phyloP scores from a whole-genome alignment of 1,140 invertebrate species.

The Limonius californicus region DNA sequence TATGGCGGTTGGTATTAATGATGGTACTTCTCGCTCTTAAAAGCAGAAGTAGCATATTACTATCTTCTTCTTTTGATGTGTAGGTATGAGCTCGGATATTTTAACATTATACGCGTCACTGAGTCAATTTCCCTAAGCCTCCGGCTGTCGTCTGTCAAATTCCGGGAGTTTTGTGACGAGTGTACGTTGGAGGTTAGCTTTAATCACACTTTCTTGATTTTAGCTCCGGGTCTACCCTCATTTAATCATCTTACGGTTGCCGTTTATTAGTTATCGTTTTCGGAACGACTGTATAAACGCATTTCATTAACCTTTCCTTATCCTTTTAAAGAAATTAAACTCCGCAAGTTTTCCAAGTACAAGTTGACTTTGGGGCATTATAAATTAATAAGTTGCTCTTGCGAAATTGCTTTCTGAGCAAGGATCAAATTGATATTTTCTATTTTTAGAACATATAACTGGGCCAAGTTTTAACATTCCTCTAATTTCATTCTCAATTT shows the following conservation, averaged over 20 bases:
- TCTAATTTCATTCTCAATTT: no score
- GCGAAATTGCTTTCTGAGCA: no score
- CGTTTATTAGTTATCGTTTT: constrained; percentile 2
- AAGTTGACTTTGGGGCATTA: no score
- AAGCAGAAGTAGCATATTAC: background rate
- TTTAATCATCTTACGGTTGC: constrained; percentile 7
- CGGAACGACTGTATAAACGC: background rate
- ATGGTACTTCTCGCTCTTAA: constrained; percentile 5
- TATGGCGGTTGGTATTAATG: constrained; percentile 17
- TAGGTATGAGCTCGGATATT: constrained; percentile 18
- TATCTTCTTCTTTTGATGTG: constrained; percentile 15
- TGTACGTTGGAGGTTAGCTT: constrained; percentile 25
- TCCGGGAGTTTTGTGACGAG: constrained; percentile 15
- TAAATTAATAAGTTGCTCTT: no score
- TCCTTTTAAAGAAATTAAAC: background rate
- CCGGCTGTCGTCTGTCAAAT: constrained; percentile 30
- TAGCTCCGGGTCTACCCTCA: background rate
- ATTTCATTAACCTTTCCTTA: background rate
- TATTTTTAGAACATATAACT: no score
- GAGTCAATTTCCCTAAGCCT: constrained; percentile 32
- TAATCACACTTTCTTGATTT: constrained; percentile 30
- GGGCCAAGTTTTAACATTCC: no score
- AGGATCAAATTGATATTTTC: no score
- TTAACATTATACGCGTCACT: constrained; percentile 30
- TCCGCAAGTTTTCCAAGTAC: no score